Conservation (phyloP, 2,797 vertebrate species). For the Falco berigora region DNA sequence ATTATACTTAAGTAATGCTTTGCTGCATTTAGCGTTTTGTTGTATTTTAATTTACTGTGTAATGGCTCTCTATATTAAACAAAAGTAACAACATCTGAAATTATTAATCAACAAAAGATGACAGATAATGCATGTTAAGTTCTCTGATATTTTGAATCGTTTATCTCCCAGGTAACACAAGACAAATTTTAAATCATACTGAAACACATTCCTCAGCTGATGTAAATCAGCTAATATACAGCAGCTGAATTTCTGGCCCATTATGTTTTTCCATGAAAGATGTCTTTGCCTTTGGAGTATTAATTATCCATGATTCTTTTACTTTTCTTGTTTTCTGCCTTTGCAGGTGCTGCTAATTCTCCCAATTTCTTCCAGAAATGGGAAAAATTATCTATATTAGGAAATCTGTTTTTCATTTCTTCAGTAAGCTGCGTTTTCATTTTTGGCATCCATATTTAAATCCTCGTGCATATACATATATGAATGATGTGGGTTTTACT, state of each 20-base stretch:
- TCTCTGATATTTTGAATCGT: not conserved
- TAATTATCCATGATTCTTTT: slow-evolving; percentile 53
- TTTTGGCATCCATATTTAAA: slow-evolving; percentile 57
- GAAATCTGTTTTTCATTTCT: slow-evolving; percentile 11
- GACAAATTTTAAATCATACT: slow-evolving; percentile 4
- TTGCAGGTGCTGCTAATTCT: slow-evolving; percentile 45
- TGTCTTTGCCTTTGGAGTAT: slow-evolving; percentile 24
- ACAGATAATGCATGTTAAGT: not conserved
- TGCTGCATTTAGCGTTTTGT: not conserved
- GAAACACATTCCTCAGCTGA: not conserved
- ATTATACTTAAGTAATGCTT: slow-evolving; percentile 20
- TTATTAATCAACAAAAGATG: slow-evolving; percentile 4
- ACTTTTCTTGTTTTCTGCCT: slow-evolving; percentile 29
- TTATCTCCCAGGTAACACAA: slow-evolving; percentile 36
- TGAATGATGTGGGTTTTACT: slow-evolving; percentile 15
- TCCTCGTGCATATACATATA: not conserved
- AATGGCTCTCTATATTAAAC: not conserved
- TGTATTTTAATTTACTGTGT: slow-evolving; percentile 6
- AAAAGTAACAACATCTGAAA: slow-evolving; percentile 8
- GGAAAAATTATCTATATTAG: slow-evolving; percentile 29
- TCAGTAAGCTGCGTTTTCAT: slow-evolving; percentile 48
- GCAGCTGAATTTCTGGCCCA: slow-evolving; percentile 27
- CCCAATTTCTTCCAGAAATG: slow-evolving; percentile 10
- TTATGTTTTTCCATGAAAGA: slow-evolving; percentile 39
- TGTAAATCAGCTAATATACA: not conserved